Conservation (phyloP, 2,113 vertebrate genomes). For the Nettapus auritus region DNA sequence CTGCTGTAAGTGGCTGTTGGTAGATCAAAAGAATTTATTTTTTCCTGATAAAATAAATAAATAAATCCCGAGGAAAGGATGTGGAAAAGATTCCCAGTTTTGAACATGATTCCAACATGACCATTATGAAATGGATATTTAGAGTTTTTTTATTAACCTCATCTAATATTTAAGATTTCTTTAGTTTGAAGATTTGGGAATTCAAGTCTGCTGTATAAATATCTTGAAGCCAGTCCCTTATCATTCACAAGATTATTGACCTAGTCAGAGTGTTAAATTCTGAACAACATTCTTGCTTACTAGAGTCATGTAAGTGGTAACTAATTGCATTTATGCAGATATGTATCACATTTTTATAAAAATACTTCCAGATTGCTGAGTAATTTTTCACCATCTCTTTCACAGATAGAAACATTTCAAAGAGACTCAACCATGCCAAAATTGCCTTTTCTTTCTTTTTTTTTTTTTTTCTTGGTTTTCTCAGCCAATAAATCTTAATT, state of each 20-base stretch:
- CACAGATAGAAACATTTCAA: neutral
- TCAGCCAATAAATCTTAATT: neutral
- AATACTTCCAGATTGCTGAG: neutral
- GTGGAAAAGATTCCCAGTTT: neutral
- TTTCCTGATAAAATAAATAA: neutral
- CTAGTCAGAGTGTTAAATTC: neutral
- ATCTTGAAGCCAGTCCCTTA: neutral
- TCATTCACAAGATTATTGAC: neutral
- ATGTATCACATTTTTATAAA: neutral
- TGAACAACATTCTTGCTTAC: neutral
- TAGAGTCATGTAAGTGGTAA: neutral
- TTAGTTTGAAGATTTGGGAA: neutral
- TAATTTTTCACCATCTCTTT: neutral
- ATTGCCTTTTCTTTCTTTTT: neutral
- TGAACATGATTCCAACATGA: neutral
- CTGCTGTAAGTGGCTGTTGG: neutral
- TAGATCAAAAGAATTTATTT: neutral
- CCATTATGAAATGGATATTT: neutral
- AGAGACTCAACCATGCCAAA: neutral
- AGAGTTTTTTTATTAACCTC: neutral
- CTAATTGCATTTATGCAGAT: neutral
- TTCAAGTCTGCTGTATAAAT: neutral
- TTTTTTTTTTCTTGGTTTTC: neutral
- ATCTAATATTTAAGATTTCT: neutral
- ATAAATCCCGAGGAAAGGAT: accelerated